phyloP scores from a whole-genome alignment of 2,113 vertebrate genomes.

The Oceanites oceanicus region DNA sequence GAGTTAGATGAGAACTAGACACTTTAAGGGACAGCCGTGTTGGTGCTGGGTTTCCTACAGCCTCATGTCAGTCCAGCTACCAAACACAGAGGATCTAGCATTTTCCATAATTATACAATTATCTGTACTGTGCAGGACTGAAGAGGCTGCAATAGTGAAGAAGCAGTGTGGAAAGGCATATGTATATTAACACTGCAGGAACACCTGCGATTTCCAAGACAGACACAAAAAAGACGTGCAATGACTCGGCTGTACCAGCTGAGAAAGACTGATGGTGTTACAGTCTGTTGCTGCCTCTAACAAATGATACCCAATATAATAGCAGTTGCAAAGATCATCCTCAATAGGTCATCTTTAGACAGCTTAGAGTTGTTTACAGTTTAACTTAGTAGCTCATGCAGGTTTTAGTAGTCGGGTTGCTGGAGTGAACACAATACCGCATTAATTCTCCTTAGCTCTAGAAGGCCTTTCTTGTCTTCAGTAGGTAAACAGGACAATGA shows the following conservation, averaged over 20 bases:
- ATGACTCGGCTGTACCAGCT: fast-evolving
- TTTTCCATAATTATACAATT: background rate
- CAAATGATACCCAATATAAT: background rate
- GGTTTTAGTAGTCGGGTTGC: background rate
- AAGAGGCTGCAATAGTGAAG: background rate
- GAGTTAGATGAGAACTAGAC: background rate
- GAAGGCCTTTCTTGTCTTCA: background rate
- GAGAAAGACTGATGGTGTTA: fast-evolving
- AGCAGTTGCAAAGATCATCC: background rate
- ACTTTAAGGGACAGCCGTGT: background rate
- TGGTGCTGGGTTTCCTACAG: background rate
- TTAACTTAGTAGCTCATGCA: too few species aligned
- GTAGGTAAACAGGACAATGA: background rate
- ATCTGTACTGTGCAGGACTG: fast-evolving
- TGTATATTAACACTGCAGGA: background rate
- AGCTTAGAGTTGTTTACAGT: background rate
- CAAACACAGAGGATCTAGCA: background rate
- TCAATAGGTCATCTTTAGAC: background rate
- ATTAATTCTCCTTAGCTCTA: background rate
- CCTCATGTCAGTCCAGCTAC: background rate
- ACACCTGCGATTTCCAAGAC: background rate
- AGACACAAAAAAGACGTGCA: too few species aligned
- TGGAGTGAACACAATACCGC: background rate
- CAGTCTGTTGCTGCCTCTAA: background rate
- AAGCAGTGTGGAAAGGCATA: background rate